Base-by-base conservation (phyloP, 2,797 vertebrate species). In the Fundulus diaphanus region DNA sequence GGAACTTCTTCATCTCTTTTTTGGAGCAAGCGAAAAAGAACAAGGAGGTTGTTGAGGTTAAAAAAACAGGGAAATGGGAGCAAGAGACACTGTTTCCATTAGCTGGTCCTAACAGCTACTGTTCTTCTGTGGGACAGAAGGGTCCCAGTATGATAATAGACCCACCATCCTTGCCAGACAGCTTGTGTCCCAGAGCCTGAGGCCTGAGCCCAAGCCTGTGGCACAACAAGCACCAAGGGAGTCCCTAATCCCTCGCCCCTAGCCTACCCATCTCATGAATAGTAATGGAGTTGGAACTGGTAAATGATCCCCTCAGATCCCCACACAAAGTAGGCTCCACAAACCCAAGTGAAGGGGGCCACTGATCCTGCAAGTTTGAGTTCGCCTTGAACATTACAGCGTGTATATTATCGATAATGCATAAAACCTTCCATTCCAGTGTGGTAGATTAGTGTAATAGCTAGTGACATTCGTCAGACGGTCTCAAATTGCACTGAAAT, bases 201-300 rank as follows among this genome's bases (percentile, higher is more conserved):
- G 91, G 89, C 91, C 87, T 88, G 90, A 90, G 89, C 91, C 86
- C 68, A 75, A 92, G 94, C 94, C 92, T 92, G 88, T 89, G 91
- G 91, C 93, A 93, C 94, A 95, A 95, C 94, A 95, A 93, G 94
- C 93, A 90, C 93, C 89, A 80, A 94, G 94, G 94, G 95, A 95
- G 88, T 92, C 91, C 89, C 88, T 95, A 95, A 95, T 95, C 93
- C 92, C 87, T 89, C 78, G 93, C 94, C 93, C 90, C 92, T 86
- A 89, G 93, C 90, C 91, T 90, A 89, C 92, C 89, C 93, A 89
- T 91, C 93, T 96, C 93, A 95, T 96, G 95, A 95, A 96, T 95
- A 96, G 93, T 95, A 95, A 95, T 94, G 89, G 90, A 77, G 85
- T 89, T 91, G 92, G 93, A 93, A 92, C 90, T 91, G 91, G 91